Conservation (phyloP, 2,113 vertebrate genomes). For the Pituophis catenifer region DNA sequence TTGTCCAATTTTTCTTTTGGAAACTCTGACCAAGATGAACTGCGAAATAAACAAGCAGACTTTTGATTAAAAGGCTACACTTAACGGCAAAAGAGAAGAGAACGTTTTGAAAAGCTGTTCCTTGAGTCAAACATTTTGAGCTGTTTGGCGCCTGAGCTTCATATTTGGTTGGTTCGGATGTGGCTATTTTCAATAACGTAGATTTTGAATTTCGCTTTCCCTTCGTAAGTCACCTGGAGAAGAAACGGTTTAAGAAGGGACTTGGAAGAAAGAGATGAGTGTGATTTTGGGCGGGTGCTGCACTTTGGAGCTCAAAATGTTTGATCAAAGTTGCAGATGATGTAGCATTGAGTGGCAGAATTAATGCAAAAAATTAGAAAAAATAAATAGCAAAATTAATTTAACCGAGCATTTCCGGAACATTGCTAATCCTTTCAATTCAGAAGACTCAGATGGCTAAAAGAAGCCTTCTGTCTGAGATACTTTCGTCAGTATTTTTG, state of each 20-base stretch:
- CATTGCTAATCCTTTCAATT: not conserved
- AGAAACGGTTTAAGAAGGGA: not conserved
- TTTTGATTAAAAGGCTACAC: not conserved
- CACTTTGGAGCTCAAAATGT: not conserved
- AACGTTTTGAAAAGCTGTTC: not conserved
- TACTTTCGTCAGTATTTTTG: not conserved
- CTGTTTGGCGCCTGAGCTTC: not conserved
- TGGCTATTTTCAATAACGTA: not conserved
- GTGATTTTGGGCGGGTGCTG: not conserved
- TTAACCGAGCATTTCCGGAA: not conserved
- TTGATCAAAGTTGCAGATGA: not conserved
- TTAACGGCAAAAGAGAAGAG: not conserved
- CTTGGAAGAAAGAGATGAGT: not conserved
- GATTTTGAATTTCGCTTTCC: not conserved
- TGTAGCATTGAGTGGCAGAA: not conserved
- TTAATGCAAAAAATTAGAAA: not conserved
- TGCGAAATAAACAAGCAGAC: not conserved
- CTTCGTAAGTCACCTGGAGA: not conserved
- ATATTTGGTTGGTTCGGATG: not conserved
- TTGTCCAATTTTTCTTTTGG: not conserved
- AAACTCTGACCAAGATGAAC: not conserved
- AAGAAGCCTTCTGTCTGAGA: not conserved
- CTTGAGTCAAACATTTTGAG: not conserved
- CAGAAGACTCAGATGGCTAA: not conserved
- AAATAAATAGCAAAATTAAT: not conserved